phyloP scores from a whole-genome alignment of 2,113 vertebrate genomes.

The Tetrax tetrax region DNA sequence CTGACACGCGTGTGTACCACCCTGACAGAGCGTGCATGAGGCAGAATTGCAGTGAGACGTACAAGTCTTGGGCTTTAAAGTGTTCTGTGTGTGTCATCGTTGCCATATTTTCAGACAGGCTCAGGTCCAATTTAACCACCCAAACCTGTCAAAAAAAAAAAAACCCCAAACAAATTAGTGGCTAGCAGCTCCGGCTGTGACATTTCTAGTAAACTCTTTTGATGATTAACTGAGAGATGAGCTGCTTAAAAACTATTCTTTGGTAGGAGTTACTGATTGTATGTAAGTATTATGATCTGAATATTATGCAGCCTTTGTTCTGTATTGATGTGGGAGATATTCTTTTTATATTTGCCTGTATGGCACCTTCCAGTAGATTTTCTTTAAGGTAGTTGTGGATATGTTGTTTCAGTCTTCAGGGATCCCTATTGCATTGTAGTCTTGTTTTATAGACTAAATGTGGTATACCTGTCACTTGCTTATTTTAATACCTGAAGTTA shows the following conservation, averaged over 20 bases:
- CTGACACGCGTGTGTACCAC: not conserved
- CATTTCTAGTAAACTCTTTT: slow-evolving; percentile 43
- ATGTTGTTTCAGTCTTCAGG: not conserved
- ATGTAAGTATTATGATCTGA: not conserved
- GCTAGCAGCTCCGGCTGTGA: not conserved
- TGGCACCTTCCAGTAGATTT: not conserved
- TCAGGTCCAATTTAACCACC: not conserved
- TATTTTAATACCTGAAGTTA: not conserved
- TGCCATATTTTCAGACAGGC: not conserved
- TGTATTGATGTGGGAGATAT: not conserved
- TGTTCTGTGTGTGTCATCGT: fast-evolving
- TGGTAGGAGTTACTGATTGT: not conserved
- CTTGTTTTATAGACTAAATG: not conserved
- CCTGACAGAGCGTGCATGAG: not conserved
- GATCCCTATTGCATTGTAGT: not conserved
- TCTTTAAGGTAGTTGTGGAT: not conserved
- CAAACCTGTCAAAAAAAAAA: not conserved
- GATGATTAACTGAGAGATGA: not conserved
- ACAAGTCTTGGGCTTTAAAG: not conserved
- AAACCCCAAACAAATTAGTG: not conserved
- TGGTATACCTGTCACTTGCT: not conserved
- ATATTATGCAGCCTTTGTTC: not conserved
- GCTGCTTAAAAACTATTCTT: not conserved
- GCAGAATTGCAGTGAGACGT: not conserved
- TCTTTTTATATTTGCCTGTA: not conserved